Base-by-base conservation (phyloP, 2,797 vertebrate genomes). In the Callimico goeldii region DNA sequence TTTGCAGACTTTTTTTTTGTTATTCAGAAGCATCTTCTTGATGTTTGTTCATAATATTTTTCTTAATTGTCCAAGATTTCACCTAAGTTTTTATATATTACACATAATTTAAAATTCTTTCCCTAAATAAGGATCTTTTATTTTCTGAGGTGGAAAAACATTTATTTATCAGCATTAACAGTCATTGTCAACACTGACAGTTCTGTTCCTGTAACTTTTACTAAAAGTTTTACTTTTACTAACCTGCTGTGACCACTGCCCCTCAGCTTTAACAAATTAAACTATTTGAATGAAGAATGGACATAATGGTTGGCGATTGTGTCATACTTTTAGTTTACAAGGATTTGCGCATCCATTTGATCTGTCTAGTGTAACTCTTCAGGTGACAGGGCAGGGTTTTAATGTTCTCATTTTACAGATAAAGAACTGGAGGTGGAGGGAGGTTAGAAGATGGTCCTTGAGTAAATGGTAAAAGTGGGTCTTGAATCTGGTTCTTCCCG, bases 401-500 rank as follows among this genome's bases (percentile, higher is more conserved):
- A 83, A 70, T 76, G 64, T 39, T 93, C n/a, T 86, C 90, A 91
- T 89, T 96, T 92, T 89, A 96, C 75, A 84, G 94, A 94, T 82
- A 46, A 82, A 70, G n/a, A 89, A 70, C 46, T 1, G 7, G 41
- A 96, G 41, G 61, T 30, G 82, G 39, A 39, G 72, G 30, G 61
- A 81, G 39, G 77, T 81, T 20, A 41, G 50, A 94, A 90, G 88
- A 30, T 17, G 41, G 43, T 75, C 24, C 48, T 89, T 7, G 70
- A 77, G 9, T 46, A 81, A 73, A 15, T 19, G 28, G 52, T 89
- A 30, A 50, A 86, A 58, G 73, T 55, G 70, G 57, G 72, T 94
- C 41, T 94, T 43, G 52, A 76, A 81, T 73, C 73, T 82, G 81
- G 11, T 87, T 95, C 41, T 92, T 85, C 26, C 46, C 20, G 52